Percentiles rank a stretch among this genome's conserved stretches.
Conservation (phyloP, 2,797 vertebrate genomes). For the Leuciscus waleckii region DNA sequence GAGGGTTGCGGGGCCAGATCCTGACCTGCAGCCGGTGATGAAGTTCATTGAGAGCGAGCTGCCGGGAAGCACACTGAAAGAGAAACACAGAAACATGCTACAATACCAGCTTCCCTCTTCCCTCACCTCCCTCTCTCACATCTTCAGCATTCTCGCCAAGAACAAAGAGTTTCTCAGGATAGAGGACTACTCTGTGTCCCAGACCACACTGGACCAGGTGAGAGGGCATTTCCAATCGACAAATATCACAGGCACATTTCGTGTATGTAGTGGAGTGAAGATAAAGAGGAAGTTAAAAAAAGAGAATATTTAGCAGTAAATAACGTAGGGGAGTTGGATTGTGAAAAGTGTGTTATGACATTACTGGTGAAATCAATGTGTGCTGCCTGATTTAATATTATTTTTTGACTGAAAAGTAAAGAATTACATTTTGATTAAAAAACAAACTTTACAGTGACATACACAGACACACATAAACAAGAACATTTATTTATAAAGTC, state of each 20-base stretch:
- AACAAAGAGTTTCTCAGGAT: conserved; percentile 90
- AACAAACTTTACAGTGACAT: background rate
- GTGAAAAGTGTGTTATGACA: background rate
- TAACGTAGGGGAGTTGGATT: background rate
- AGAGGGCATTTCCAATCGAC: conserved; percentile 55
- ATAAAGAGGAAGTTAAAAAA: background rate
- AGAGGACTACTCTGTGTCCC: conserved; percentile 97
- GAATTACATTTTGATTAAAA: background rate
- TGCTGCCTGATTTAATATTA: background rate
- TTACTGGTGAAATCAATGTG: background rate
- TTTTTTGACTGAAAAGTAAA: background rate
- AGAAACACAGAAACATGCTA: conserved; percentile 94
- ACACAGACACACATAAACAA: background rate
- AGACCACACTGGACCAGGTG: conserved; percentile 98
- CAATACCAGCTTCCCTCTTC: conserved; percentile 96
- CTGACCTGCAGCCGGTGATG: conserved; percentile 89
- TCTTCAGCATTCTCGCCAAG: conserved; percentile 93
- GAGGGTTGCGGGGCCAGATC: conserved; percentile 88
- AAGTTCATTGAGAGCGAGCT: conserved; percentile 93
- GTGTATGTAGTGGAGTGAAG: background rate
- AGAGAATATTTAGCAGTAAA: background rate
- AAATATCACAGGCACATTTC: background rate
- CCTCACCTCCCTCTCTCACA: conserved; percentile 87
- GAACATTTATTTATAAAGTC: background rate
- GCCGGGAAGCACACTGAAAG: conserved; percentile 90